Percentiles rank a stretch among this genome's conserved stretches.
Conservation (phyloP, 1,140 invertebrate genomes). For the Atta colombica region DNA sequence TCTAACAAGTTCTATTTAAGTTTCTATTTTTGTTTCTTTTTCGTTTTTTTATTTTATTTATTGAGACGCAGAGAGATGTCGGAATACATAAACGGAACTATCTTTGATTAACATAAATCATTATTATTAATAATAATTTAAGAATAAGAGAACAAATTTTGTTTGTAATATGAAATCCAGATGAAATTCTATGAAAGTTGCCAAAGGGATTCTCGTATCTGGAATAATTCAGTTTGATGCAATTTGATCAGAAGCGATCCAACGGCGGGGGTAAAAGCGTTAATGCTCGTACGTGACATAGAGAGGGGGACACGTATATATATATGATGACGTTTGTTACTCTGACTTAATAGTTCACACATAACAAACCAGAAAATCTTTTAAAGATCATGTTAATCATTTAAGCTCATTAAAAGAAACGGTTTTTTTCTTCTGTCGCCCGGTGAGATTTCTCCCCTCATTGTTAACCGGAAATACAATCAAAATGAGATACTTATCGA, state of each 20-base stretch:
- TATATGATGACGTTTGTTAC: constrained; percentile 11
- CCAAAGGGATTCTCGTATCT: not conserved
- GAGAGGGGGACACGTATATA: constrained; percentile 32
- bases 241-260: constrained; percentile 14
- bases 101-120: not conserved
- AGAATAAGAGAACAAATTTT: not conserved
- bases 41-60: too few relatives aligned
- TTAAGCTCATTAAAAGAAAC: not conserved
- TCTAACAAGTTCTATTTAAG: too few relatives aligned
- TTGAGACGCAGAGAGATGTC: too few relatives aligned
- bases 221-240: not conserved
- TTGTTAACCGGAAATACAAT: not conserved
- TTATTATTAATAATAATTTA: not conserved
- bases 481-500: constrained; percentile 4
- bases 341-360: constrained; percentile 48
- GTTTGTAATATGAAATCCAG: not conserved
- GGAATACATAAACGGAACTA: not conserved
- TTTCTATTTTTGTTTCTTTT: too few relatives aligned
- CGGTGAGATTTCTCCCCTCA: not conserved
- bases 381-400: not conserved
- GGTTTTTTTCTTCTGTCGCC: too few relatives aligned
- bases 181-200: not conserved
- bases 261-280: constrained; percentile 26
- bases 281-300: not conserved
- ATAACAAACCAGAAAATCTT: constrained; percentile 34